Conservation (phyloP, 2,888 invertebrate species). For the Epirrita christyi region DNA sequence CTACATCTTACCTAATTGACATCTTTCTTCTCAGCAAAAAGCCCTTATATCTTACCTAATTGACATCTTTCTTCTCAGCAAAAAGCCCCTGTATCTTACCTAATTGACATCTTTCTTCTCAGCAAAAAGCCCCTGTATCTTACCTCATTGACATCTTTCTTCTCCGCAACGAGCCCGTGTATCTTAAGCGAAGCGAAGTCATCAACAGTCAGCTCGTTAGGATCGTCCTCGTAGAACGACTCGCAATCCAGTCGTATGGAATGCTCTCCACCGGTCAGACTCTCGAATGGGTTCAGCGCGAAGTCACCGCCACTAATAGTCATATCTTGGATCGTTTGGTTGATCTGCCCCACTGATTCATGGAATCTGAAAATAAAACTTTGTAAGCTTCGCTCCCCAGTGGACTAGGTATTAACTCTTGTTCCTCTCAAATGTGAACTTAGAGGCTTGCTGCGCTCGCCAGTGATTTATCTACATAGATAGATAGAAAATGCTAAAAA, state of each 20-base stretch:
- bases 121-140: neutral
- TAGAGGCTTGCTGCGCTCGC: too few relatives aligned
- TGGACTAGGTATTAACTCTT: too few relatives aligned
- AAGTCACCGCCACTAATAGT: constrained; percentile 76
- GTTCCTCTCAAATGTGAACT: too few relatives aligned
- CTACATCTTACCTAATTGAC: too few relatives aligned
- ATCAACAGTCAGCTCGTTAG: constrained; percentile 72
- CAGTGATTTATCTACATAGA: too few relatives aligned
- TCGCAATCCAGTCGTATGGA: constrained; percentile 76
- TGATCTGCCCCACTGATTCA: constrained; percentile 78
- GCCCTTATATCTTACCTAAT: too few relatives aligned
- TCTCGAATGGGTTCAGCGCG: constrained; percentile 76
- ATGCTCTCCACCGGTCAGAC: constrained; percentile 60
- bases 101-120: neutral
- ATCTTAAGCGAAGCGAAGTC: constrained; percentile 78
- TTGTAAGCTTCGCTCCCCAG: too few relatives aligned
- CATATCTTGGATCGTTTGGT: constrained; percentile 82
- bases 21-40: too few relatives aligned
- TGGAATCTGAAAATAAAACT: constrained; percentile 53
- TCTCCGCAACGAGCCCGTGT: constrained; percentile 71
- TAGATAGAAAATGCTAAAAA: too few relatives aligned
- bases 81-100: too few relatives aligned
- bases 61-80: too few relatives aligned
- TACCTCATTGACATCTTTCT: constrained; percentile 74
- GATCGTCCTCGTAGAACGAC: constrained; percentile 69